Evolutionary conservation across 2,888 invertebrate genomes (phyloP).

Genomic region (Thecocarcelia acutangulata): DNA sequence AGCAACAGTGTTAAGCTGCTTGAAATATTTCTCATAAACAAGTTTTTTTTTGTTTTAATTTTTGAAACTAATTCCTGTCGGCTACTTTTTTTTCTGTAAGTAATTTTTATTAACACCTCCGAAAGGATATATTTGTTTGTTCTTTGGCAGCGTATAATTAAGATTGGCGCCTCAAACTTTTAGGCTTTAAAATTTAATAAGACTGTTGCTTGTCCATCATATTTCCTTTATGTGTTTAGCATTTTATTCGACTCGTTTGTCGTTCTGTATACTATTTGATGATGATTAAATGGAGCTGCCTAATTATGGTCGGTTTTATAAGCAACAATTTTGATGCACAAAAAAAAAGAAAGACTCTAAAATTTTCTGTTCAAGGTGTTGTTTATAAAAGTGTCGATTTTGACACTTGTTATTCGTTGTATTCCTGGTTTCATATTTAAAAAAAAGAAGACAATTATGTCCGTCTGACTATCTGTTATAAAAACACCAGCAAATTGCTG

Average conservation of each 20-base stretch:
- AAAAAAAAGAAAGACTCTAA: conserved; percentile 32
- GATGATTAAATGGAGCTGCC: conserved; percentile 65
- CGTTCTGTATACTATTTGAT: background rate
- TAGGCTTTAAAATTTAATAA: conserved; percentile 21
- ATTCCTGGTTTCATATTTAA: too few species aligned
- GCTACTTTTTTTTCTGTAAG: conserved; percentile 20
- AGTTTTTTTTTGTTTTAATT: background rate
- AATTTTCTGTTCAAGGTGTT: conserved; percentile 55
- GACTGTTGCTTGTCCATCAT: background rate
- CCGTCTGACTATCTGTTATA: background rate
- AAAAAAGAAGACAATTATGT: too few species aligned
- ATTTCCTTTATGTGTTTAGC: background rate
- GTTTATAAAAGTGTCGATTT: conserved; percentile 60
- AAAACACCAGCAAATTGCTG: conserved; percentile 54
- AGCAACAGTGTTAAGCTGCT: background rate
- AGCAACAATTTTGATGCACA: conserved; percentile 51
- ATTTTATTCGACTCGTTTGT: conserved; percentile 21
- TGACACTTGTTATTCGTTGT: conserved; percentile 65
- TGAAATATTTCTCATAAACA: background rate
- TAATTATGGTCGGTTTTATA: conserved; percentile 54
- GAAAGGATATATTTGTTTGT: conserved; percentile 45
- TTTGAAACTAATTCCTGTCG: conserved; percentile 21
- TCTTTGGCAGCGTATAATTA: conserved; percentile 66
- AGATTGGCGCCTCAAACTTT: conserved; percentile 61
- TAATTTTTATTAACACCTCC: conserved; percentile 64